Evolutionary conservation across 2,113 vertebrate genomes (phyloP).

Genomic region (Podilymbus podiceps): DNA sequence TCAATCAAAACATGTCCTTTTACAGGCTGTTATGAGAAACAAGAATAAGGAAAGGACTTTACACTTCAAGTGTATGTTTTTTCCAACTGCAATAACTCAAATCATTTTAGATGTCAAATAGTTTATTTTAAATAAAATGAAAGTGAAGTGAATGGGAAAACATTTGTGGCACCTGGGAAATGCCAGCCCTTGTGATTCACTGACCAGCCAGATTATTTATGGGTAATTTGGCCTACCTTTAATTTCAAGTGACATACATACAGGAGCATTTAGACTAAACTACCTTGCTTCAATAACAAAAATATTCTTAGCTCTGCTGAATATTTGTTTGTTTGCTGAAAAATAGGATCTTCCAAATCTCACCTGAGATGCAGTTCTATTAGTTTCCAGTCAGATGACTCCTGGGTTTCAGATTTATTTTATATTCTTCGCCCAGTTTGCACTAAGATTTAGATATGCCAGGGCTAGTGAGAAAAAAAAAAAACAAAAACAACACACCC

Average conservation of each 20-base stretch:
- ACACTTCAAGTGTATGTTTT: background rate
- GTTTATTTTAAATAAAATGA: constrained; percentile 31
- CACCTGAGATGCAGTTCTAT: background rate
- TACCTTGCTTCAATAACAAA: background rate
- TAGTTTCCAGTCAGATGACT: background rate
- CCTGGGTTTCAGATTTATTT: background rate
- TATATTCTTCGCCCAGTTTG: background rate
- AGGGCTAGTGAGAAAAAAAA: background rate
- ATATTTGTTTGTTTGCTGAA: background rate
- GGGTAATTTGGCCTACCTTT: constrained; percentile 16
- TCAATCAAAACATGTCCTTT: background rate
- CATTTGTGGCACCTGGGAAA: background rate
- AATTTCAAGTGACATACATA: constrained; percentile 39
- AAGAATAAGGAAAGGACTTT: background rate
- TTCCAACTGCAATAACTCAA: background rate
- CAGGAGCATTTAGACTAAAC: background rate
- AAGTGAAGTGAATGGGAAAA: constrained; percentile 40
- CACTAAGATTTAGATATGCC: background rate
- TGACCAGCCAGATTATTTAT: constrained; percentile 40
- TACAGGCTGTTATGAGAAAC: background rate
- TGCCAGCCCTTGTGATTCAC: background rate
- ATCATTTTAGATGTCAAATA: background rate
- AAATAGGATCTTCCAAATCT: background rate
- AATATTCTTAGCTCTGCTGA: background rate
- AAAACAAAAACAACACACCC: too few species aligned